Evolutionary conservation across 2,888 invertebrate species (phyloP).

Genomic region (Pteria penguin): DNA sequence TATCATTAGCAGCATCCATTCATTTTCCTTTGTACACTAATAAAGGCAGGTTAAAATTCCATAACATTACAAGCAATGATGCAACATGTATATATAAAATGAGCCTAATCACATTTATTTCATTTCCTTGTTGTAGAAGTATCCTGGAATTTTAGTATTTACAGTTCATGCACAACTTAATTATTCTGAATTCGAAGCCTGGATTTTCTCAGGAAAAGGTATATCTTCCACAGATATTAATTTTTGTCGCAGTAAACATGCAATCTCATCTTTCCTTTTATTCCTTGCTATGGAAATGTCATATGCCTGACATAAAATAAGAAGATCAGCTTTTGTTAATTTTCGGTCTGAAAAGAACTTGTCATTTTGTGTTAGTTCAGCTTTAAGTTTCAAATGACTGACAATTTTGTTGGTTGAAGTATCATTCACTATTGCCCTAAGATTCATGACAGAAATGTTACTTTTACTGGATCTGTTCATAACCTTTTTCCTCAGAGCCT

Average conservation of each 20-base stretch:
- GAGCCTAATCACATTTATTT: too few species aligned
- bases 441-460: not conserved
- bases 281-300: not conserved
- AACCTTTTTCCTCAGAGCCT: not conserved
- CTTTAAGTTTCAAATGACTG: slow-evolving; percentile 11
- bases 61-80: too few species aligned
- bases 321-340: slow-evolving; percentile 20
- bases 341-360: not conserved
- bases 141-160: too few species aligned
- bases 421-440: slow-evolving; percentile 3
- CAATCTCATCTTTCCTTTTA: slow-evolving; percentile 11
- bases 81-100: too few species aligned
- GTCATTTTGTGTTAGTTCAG: not conserved
- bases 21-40: too few species aligned
- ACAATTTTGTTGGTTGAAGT: not conserved
- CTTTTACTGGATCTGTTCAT: not conserved
- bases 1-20: too few species aligned
- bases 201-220: too few species aligned
- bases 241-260: too few species aligned
- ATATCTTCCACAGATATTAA: not conserved
- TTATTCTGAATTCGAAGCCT: too few species aligned
- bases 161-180: too few species aligned
- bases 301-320: slow-evolving; percentile 9
- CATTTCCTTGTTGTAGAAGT: too few species aligned
- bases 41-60: too few species aligned